phyloP scores from a whole-genome alignment of 2,888 invertebrate genomes.

The Pegoplata infirma region DNA sequence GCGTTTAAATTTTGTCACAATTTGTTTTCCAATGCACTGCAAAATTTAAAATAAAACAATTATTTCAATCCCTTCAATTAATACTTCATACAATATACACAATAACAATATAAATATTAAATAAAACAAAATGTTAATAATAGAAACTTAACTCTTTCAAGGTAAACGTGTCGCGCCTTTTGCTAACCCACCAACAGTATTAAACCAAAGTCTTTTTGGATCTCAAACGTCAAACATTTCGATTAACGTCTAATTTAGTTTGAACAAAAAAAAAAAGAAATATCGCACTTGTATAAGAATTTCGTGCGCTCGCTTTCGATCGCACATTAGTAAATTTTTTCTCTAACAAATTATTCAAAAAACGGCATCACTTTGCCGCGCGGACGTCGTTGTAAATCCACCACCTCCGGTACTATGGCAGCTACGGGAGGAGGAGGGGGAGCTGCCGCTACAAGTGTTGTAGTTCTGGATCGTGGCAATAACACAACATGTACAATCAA shows the following conservation, averaged over 20 bases:
- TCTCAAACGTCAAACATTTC: not conserved
- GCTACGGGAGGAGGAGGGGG: constrained; percentile 63
- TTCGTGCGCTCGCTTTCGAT: constrained; percentile 40
- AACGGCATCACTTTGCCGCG: constrained; percentile 62
- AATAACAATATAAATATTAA: not conserved
- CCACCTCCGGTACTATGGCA: constrained; percentile 61
- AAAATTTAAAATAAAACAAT: too few relatives aligned
- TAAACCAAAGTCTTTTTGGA: constrained; percentile 33
- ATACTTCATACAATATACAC: not conserved
- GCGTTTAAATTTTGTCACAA: too few relatives aligned
- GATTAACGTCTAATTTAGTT: not conserved
- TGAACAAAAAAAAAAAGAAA: constrained; percentile 1
- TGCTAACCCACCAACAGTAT: constrained; percentile 42
- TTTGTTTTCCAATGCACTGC: too few relatives aligned
- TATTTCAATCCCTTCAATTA: not conserved
- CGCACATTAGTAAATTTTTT: constrained; percentile 49
- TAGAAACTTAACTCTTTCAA: constrained; percentile 53
- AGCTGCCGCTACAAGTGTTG: constrained; percentile 92
- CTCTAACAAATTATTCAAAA: constrained; percentile 40
- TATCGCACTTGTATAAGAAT: constrained; percentile 22
- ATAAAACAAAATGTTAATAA: constrained; percentile 6
- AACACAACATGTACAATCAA: constrained; percentile 98
- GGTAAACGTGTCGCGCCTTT: constrained; percentile 59
- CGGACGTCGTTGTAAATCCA: constrained; percentile 62
- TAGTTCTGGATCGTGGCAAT: constrained; percentile 94